A percentile compares a stretch with the other conserved stretches of the same genome.
Conservation (phyloP, 2,888 invertebrate species). For the Cheilosia impressa region DNA sequence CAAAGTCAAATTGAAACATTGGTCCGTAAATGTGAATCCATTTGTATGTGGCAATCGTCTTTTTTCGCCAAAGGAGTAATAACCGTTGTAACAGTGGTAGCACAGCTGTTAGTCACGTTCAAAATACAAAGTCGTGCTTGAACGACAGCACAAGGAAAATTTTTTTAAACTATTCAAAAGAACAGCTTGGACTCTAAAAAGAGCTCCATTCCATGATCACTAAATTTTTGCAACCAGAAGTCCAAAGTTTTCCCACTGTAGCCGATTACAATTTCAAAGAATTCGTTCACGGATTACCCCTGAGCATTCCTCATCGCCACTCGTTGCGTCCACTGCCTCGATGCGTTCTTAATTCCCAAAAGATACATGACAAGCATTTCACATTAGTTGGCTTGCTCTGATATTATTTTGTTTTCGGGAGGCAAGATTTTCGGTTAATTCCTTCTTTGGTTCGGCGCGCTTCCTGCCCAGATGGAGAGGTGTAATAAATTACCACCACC, state of each 20-base stretch:
- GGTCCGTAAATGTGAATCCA: conserved; percentile 59
- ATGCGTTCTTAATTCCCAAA: conserved; percentile 68
- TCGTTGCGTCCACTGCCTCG: conserved; percentile 33
- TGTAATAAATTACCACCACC: conserved; percentile 65
- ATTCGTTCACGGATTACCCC: conserved; percentile 62
- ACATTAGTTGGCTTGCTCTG: conserved; percentile 72
- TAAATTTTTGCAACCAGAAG: not conserved
- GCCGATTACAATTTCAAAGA: conserved; percentile 61
- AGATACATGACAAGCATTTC: conserved; percentile 75
- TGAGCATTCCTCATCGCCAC: not conserved
- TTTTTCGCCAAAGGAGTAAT: conserved; percentile 32
- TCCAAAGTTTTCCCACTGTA: conserved; percentile 15
- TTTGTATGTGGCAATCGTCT: conserved; percentile 43
- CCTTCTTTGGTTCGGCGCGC: conserved; percentile 47
- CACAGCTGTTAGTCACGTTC: not conserved
- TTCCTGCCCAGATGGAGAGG: conserved; percentile 38
- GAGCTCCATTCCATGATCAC: too few relatives aligned
- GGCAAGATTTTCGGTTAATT: conserved; percentile 60
- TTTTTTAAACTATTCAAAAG: too few relatives aligned
- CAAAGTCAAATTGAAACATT: conserved; percentile 70
- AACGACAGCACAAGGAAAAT: too few relatives aligned
- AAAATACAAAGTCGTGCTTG: not conserved
- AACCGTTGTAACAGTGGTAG: conserved; percentile 11
- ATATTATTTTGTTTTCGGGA: conserved; percentile 62
- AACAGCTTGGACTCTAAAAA: too few relatives aligned